These are phyloP conservation scores for Xyrauchen texanus DNA, from an alignment of 2,113 vertebrate genomes.

Conservation along the genomic window DNA sequence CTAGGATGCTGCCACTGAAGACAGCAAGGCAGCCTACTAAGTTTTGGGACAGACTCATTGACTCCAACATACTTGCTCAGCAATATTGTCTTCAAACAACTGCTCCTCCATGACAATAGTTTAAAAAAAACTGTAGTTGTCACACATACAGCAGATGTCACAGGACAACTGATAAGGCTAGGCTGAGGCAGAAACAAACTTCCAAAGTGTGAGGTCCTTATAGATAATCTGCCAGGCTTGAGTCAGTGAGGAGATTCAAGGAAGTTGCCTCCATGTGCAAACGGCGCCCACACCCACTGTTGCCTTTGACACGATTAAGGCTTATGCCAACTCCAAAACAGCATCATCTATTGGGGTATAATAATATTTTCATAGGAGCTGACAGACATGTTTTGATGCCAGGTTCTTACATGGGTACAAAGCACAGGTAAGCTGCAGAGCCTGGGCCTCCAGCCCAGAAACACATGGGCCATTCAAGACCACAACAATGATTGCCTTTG, in stretches of 20 bases:
- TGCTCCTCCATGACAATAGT: not conserved
- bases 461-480: conserved; percentile 74
- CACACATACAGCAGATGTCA: conserved; percentile 51
- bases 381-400: conserved; percentile 77
- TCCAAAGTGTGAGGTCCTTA: conserved; percentile 55
- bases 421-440: conserved; percentile 80
- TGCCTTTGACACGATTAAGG: conserved; percentile 42
- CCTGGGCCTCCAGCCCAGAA: conserved; percentile 80
- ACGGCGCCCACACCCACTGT: conserved; percentile 16
- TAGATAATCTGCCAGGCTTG: conserved; percentile 52
- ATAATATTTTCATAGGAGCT: conserved; percentile 77
- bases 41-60: too few relatives aligned
- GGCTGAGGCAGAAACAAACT: conserved; percentile 52
- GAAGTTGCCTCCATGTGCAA: conserved; percentile 28
- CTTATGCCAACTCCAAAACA: conserved; percentile 68
- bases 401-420: conserved; percentile 72
- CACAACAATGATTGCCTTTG: conserved; percentile 83
- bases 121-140: conserved; percentile 16
- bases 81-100: too few relatives aligned
- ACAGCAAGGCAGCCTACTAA: too few relatives aligned
- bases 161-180: conserved; percentile 55
- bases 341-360: conserved; percentile 72
- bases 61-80: too few relatives aligned
- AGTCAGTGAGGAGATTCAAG: conserved; percentile 4
- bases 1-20: too few relatives aligned